Conservation (phyloP, 1,140 invertebrate species). For the Scaptomyza montana region DNA sequence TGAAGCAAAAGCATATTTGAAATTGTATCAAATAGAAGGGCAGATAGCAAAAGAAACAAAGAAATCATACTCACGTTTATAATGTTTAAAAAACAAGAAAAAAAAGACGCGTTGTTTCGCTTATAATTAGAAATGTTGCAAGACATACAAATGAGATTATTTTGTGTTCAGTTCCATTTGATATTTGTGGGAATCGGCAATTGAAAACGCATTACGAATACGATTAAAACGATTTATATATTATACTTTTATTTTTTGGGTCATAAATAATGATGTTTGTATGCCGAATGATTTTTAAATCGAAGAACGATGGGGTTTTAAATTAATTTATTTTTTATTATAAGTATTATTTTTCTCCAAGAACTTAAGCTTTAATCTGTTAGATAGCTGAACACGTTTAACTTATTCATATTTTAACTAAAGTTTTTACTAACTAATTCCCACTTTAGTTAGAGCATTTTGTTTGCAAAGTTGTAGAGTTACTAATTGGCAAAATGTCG, state of each 20-base stretch:
- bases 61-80: background rate
- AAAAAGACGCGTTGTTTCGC: constrained; percentile 22
- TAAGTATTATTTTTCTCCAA: background rate
- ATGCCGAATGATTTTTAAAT: background rate
- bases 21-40: constrained; percentile 35
- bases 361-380: background rate
- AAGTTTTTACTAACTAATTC: background rate
- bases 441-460: background rate
- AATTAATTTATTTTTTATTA: background rate
- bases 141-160: constrained; percentile 32
- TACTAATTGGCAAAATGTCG: background rate
- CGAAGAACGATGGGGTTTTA: too few relatives aligned
- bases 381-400: background rate
- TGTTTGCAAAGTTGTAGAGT: background rate
- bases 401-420: background rate
- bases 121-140: constrained; percentile 44
- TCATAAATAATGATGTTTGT: background rate
- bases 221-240: background rate
- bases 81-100: background rate
- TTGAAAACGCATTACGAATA: constrained; percentile 31
- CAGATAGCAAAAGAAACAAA: constrained; percentile 6
- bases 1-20: constrained; percentile 19
- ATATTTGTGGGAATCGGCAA: constrained; percentile 7
- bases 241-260: background rate
- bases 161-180: constrained; percentile 10